A percentile compares a stretch with the other conserved stretches of the same genome.
Conservation (phyloP, 2,113 vertebrate genomes). For the Fulica atra region DNA sequence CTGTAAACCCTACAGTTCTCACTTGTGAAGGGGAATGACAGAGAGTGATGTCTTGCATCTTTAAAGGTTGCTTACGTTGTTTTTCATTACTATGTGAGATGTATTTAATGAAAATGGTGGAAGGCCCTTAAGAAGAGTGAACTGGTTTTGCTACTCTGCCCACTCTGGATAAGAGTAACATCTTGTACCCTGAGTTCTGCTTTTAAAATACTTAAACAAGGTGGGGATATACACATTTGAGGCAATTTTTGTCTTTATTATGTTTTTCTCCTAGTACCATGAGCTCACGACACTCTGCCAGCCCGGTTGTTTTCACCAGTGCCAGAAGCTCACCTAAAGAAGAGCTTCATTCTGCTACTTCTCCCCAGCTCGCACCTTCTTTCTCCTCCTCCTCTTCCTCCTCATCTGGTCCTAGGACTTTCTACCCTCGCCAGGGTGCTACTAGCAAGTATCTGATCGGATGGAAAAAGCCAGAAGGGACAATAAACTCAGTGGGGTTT, state of each 20-base stretch:
- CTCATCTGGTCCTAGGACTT: slow-evolving; percentile 92
- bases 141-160: background rate
- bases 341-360: slow-evolving; percentile 85
- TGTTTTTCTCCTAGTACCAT: slow-evolving; percentile 75
- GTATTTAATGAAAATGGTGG: background rate
- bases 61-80: background rate
- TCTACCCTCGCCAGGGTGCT: slow-evolving; percentile 98
- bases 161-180: background rate
- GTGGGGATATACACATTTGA: background rate
- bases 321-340: slow-evolving; percentile 92
- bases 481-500: slow-evolving; percentile 98
- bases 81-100: background rate
- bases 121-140: background rate
- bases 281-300: slow-evolving; percentile 88
- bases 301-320: slow-evolving; percentile 82
- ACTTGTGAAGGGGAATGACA: background rate
- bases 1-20: background rate
- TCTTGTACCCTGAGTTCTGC: background rate
- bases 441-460: slow-evolving; percentile 99
- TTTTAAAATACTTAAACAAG: background rate
- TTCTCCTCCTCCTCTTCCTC: slow-evolving; percentile 90
- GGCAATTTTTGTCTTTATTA: slow-evolving; percentile 48
- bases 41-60: background rate
- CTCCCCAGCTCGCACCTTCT: slow-evolving; percentile 80
- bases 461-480: slow-evolving; percentile 98